A percentile compares a stretch with the other conserved stretches of the same genome.
phyloP scores from a whole-genome alignment of 2,797 vertebrate species.

The Crax fasciolata region DNA sequence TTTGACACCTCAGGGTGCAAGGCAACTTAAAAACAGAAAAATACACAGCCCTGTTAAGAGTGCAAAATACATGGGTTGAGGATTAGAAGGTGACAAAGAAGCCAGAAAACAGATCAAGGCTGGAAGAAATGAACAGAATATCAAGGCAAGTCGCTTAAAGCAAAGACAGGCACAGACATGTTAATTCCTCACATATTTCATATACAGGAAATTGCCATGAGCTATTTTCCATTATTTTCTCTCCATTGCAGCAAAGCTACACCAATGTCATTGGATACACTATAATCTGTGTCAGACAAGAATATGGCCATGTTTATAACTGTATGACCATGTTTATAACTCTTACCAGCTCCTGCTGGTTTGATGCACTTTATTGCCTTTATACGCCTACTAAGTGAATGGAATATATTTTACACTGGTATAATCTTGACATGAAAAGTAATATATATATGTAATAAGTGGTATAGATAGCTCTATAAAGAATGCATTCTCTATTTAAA shows the following conservation, averaged over 20 bases:
- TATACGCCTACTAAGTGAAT: neutral
- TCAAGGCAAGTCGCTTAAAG: neutral
- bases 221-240: neutral
- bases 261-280: neutral
- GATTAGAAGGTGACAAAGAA: fast-evolving
- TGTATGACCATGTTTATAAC: neutral
- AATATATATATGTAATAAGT: neutral
- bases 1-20: neutral
- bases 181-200: neutral
- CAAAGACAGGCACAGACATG: neutral
- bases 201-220: neutral
- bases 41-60: neutral
- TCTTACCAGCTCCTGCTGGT: neutral
- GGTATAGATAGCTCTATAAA: neutral
- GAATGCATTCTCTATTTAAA: neutral
- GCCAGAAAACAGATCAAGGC: neutral
- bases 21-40: neutral
- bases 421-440: neutral
- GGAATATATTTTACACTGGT: neutral
- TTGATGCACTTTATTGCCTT: neutral
- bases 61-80: neutral
- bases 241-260: neutral
- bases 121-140: neutral
- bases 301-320: neutral
- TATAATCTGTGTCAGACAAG: neutral